Conservation (phyloP, 2,113 vertebrate species). For the Hippocampus zosterae region DNA sequence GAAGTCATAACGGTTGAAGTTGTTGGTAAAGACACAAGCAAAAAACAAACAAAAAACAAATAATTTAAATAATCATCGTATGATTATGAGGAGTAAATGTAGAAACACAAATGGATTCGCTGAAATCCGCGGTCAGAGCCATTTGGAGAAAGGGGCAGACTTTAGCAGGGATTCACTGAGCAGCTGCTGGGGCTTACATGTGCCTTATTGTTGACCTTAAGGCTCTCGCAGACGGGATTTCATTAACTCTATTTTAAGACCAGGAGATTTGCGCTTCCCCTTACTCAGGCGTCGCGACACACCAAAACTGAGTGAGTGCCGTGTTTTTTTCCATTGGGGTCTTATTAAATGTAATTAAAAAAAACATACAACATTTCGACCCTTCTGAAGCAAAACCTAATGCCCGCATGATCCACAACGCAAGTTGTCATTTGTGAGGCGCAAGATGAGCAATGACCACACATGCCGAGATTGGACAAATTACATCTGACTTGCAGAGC, state of each 20-base stretch:
- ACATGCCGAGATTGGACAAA: not conserved
- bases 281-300: not conserved
- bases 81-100: not conserved
- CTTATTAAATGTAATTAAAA: not conserved
- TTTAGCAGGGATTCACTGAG: conserved; percentile 36
- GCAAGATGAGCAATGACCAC: not conserved
- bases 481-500: not conserved
- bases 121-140: conserved; percentile 8
- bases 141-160: conserved; percentile 17
- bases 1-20: not conserved
- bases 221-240: conserved; percentile 25
- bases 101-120: not conserved
- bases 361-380: not conserved
- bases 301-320: not conserved
- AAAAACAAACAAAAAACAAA: not conserved
- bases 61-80: not conserved
- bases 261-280: conserved; percentile 39
- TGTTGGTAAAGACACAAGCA: not conserved
- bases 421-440: not conserved
- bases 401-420: not conserved
- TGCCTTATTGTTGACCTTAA: conserved; percentile 47
- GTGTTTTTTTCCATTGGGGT: not conserved
- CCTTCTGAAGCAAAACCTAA: not conserved
- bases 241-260: conserved; percentile 57
- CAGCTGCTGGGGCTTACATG: conserved; percentile 55